These are phyloP conservation scores for Magallana nippona DNA, from an alignment of 2,888 invertebrate species.

Conservation along the genomic window DNA sequence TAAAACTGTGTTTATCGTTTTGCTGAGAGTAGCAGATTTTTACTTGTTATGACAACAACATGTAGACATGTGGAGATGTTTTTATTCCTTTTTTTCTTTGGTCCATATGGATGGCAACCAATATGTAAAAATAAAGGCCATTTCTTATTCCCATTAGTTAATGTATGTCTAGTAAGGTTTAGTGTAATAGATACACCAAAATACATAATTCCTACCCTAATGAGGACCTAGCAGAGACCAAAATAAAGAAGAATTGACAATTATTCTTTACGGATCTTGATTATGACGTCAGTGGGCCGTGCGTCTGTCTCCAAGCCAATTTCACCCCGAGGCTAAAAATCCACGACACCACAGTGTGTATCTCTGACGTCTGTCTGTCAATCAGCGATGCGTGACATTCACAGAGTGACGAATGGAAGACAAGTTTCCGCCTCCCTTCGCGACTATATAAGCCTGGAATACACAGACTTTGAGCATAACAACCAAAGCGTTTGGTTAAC, in stretches of 20 bases:
- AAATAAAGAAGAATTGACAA: neutral
- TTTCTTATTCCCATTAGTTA: too few species aligned
- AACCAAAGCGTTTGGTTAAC: neutral
- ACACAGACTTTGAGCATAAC: neutral
- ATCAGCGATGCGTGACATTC: constrained; percentile 5
- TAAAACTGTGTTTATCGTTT: too few species aligned
- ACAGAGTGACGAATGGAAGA: neutral
- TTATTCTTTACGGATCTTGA: neutral
- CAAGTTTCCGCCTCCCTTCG: neutral
- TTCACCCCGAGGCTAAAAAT: neutral
- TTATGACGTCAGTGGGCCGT: neutral
- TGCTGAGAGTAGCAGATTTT: too few species aligned
- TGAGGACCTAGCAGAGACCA: too few species aligned
- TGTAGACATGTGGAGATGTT: too few species aligned
- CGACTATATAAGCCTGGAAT: neutral
- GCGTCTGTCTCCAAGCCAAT: neutral
- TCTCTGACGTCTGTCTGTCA: constrained; percentile 29
- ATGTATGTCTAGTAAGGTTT: too few species aligned
- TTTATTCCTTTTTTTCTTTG: too few species aligned
- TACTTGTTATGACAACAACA: too few species aligned
- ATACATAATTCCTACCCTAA: too few species aligned
- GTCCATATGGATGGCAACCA: too few species aligned
- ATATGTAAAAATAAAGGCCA: too few species aligned
- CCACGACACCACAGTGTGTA: neutral
- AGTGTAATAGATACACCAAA: too few species aligned